Conservation (phyloP, 2,113 vertebrate species). For the Bettongia penicillata region DNA sequence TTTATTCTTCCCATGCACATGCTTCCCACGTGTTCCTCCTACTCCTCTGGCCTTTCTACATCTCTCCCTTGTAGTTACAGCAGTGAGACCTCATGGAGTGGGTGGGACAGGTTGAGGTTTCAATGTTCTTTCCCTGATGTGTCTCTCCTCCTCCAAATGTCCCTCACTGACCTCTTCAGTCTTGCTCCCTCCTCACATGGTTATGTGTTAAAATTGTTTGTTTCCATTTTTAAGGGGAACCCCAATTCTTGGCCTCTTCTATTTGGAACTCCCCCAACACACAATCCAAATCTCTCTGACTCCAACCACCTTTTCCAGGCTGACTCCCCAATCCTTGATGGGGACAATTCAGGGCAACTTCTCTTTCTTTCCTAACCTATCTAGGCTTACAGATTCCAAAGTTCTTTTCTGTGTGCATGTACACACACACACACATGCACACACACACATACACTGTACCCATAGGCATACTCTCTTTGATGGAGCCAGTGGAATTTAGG, state of each 20-base stretch:
- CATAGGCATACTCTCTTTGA: background rate
- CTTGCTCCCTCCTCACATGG: background rate
- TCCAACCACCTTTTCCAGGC: background rate
- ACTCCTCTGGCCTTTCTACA: background rate
- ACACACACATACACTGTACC: background rate
- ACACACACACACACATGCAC: background rate
- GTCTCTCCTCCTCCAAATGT: background rate
- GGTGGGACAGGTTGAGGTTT: background rate
- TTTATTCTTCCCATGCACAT: background rate
- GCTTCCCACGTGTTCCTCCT: background rate
- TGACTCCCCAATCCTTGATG: accelerated
- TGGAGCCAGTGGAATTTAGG: background rate
- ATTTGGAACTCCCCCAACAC: background rate
- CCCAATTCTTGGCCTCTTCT: background rate
- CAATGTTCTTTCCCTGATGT: background rate
- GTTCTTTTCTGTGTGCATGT: background rate
- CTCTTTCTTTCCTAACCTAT: background rate
- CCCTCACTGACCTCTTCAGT: background rate
- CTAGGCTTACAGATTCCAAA: background rate
- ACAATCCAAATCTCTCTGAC: background rate
- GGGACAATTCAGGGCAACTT: background rate
- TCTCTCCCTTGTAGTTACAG: background rate
- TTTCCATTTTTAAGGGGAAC: background rate
- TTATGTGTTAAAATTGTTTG: background rate
- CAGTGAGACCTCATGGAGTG: background rate